Conservation (phyloP, 2,888 invertebrate species). For the Pteria penguin region DNA sequence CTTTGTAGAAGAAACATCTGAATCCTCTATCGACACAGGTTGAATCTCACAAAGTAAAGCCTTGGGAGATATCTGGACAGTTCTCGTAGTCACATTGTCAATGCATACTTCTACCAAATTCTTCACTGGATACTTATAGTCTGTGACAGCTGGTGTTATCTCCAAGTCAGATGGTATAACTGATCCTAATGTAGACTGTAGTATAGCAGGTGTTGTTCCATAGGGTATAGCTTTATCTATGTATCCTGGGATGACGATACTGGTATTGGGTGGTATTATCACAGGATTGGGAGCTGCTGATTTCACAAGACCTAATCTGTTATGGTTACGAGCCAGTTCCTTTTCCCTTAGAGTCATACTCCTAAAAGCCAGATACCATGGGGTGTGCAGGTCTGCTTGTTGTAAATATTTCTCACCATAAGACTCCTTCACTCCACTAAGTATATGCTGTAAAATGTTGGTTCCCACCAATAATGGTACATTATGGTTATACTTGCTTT, state of each 20-base stretch:
- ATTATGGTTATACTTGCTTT: not conserved
- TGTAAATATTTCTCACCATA: not conserved
- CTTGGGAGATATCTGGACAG: too few relatives aligned
- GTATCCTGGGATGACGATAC: not conserved
- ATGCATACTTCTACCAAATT: too few relatives aligned
- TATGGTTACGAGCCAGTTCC: not conserved
- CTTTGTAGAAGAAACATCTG: too few relatives aligned
- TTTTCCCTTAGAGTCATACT: constrained; percentile 2
- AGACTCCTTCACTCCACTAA: not conserved
- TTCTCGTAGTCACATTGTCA: too few relatives aligned
- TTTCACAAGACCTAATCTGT: constrained; percentile 2
- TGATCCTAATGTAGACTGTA: not conserved
- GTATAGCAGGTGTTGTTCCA: too few relatives aligned
- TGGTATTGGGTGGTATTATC: constrained; percentile 11
- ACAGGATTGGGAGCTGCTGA: not conserved
- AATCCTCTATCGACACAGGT: too few relatives aligned
- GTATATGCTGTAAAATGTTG: not conserved
- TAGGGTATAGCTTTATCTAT: too few relatives aligned
- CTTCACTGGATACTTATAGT: not conserved
- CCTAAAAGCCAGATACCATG: constrained; percentile 18
- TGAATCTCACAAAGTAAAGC: too few relatives aligned
- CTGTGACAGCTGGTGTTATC: not conserved
- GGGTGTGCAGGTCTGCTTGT: too few relatives aligned
- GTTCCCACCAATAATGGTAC: constrained; percentile 5
- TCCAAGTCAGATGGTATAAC: not conserved